Percentiles rank a stretch among this genome's conserved stretches.
Conservation (phyloP, 2,888 invertebrate genomes). For the Apamea anceps region DNA sequence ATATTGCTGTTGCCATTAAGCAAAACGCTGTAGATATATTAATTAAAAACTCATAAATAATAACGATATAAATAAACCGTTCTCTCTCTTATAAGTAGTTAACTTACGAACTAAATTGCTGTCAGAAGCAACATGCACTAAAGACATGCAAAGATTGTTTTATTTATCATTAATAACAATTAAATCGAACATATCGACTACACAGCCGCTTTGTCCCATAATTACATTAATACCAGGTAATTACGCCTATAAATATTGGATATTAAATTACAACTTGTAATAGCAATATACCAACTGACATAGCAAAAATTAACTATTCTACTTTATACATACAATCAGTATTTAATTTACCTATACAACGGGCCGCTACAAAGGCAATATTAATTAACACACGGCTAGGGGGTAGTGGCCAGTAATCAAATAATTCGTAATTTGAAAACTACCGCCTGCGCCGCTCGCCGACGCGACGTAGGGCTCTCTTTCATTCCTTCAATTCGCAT, state of each 20-base stretch:
- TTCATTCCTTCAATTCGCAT: background rate
- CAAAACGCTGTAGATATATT: background rate
- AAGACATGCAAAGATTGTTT: constrained; percentile 11
- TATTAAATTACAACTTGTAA: background rate
- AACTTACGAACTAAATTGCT: background rate
- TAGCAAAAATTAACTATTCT: background rate
- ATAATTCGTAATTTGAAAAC: background rate
- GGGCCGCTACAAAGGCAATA: background rate
- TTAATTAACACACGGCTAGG: background rate
- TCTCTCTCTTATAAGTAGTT: background rate
- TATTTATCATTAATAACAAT: constrained; percentile 15
- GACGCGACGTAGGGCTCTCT: background rate
- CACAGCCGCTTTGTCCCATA: background rate
- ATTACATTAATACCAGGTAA: background rate
- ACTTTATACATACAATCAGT: background rate
- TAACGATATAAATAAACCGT: background rate
- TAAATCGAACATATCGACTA: background rate
- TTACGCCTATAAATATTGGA: background rate
- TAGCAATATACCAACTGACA: background rate
- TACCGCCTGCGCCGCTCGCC: background rate
- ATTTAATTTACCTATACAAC: background rate
- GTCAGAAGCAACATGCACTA: background rate
- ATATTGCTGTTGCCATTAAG: no score
- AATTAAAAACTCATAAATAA: background rate
- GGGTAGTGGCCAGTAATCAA: background rate